Conservation (phyloP, 1,140 invertebrate genomes). For the Eumeta japonica region DNA sequence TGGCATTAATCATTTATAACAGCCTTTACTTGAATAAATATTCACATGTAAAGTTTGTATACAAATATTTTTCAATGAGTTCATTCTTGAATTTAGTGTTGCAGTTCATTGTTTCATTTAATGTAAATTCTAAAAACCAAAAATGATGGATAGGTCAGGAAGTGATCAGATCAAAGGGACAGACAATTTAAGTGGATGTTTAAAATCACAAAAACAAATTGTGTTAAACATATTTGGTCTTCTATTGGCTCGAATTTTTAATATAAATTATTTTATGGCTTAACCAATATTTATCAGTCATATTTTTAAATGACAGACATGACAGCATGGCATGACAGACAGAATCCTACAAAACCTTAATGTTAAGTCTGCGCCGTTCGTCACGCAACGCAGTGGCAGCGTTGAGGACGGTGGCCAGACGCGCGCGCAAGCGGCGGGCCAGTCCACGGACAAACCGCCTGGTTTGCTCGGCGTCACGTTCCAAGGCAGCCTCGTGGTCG, state of each 20-base stretch:
- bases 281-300: background rate
- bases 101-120: too few species aligned
- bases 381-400: constrained; percentile 23
- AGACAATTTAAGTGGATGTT: too few species aligned
- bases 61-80: too few species aligned
- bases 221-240: background rate
- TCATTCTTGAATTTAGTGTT: too few species aligned
- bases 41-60: too few species aligned
- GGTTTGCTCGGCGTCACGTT: constrained; percentile 22
- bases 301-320: background rate
- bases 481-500: constrained; percentile 20
- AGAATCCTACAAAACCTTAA: too few species aligned
- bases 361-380: constrained; percentile 18
- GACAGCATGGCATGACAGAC: background rate
- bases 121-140: too few species aligned
- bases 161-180: too few species aligned
- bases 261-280: background rate
- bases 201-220: too few species aligned
- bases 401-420: constrained; percentile 23
- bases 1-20: too few species aligned
- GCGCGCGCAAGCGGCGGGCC: constrained; percentile 26
- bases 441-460: constrained; percentile 40
- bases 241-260: background rate
- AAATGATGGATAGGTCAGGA: too few species aligned
- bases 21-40: too few species aligned